Percentiles rank a stretch among this genome's conserved stretches.
phyloP scores from a whole-genome alignment of 2,113 vertebrate species.

The Notiomystis cincta region DNA sequence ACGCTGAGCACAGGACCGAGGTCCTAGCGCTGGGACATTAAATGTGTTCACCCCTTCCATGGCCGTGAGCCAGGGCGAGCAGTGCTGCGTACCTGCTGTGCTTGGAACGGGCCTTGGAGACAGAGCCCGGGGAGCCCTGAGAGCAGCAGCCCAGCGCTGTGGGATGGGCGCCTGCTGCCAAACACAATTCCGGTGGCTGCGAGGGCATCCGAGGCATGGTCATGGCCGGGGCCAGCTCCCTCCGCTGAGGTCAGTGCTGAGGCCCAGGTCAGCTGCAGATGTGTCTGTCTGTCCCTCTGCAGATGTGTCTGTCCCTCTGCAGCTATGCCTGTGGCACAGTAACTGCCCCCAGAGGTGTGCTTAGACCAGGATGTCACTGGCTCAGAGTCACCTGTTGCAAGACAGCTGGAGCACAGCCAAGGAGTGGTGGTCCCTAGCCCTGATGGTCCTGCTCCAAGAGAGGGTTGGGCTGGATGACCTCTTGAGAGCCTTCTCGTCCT shows the following conservation, averaged over 20 bases:
- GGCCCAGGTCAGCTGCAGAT: neutral
- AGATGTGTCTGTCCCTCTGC: neutral
- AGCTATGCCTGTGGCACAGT: fast-evolving
- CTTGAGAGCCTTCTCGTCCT: neutral
- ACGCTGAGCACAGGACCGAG: neutral
- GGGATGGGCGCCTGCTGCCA: neutral
- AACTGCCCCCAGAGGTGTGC: too few species aligned
- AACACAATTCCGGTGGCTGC: fast-evolving
- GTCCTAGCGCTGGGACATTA: neutral
- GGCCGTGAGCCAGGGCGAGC: neutral
- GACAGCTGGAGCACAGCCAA: neutral
- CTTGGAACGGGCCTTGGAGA: neutral
- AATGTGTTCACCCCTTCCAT: neutral
- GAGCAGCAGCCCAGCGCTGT: neutral
- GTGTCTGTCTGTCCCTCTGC: neutral
- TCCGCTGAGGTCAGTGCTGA: neutral
- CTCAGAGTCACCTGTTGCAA: neutral
- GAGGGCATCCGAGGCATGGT: fast-evolving
- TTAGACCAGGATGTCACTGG: neutral
- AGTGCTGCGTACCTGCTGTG: neutral
- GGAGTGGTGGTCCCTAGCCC: neutral
- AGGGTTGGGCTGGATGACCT: neutral
- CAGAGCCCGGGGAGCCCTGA: fast-evolving
- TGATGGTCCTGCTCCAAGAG: neutral
- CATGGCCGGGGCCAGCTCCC: fast-evolving